phyloP scores from a whole-genome alignment of 2,888 invertebrate genomes.

The Acronicta aceris region DNA sequence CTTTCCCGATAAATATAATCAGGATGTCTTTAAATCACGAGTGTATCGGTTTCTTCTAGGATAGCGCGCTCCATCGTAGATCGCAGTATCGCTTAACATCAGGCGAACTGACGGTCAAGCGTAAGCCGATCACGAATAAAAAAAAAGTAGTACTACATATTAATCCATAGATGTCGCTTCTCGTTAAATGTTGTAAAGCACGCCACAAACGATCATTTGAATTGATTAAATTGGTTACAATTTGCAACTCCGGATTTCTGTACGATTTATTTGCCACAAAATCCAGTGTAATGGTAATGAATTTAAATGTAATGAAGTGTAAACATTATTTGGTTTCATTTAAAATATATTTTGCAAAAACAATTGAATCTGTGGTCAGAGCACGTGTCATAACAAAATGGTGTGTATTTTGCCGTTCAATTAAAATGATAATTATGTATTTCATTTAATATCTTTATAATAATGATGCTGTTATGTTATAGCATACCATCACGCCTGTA shows the following conservation, averaged over 20 bases:
- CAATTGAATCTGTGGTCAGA: not conserved
- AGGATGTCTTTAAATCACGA: too few relatives aligned
- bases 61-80: too few relatives aligned
- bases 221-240: slow-evolving; percentile 1
- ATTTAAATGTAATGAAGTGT: slow-evolving; percentile 20
- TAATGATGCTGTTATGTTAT: too few relatives aligned
- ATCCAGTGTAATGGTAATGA: slow-evolving; percentile 5
- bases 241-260: not conserved
- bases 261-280: not conserved
- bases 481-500: too few relatives aligned
- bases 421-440: too few relatives aligned
- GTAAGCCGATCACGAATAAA: too few relatives aligned
- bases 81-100: too few relatives aligned
- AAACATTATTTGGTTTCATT: slow-evolving; percentile 1
- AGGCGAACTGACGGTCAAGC: too few relatives aligned
- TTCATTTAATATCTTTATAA: too few relatives aligned
- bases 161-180: not conserved
- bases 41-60: too few relatives aligned
- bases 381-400: slow-evolving; percentile 12
- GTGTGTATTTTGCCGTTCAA: not conserved
- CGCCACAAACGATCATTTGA: not conserved
- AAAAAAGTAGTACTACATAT: not conserved
- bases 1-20: too few relatives aligned
- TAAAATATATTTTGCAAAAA: slow-evolving; percentile 5
- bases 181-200: not conserved